Percentiles rank a stretch among this genome's conserved stretches.
Conservation (phyloP, 2,888 invertebrate species). For the Polietes domitor region DNA sequence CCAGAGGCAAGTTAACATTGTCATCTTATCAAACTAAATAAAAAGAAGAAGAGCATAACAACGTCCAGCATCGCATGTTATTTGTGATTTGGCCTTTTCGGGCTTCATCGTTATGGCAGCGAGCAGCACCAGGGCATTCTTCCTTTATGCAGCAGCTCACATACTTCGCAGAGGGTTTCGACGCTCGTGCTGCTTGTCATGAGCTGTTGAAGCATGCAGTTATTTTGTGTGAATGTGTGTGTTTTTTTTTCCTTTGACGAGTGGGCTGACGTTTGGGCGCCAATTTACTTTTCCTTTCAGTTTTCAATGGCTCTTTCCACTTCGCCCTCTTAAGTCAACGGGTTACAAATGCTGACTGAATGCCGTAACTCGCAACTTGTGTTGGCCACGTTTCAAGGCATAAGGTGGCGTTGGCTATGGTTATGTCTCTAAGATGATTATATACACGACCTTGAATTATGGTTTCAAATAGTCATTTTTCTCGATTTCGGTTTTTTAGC, state of each 20-base stretch:
- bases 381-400: neutral
- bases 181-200: neutral
- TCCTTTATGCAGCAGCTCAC: too few species aligned
- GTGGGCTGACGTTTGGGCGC: neutral
- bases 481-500: neutral
- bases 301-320: neutral
- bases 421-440: neutral
- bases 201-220: slow-evolving; percentile 19
- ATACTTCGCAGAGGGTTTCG: too few species aligned
- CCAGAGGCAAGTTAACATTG: slow-evolving; percentile 29
- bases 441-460: neutral
- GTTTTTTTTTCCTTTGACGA: neutral
- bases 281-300: neutral
- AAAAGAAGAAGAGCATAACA: slow-evolving; percentile 26
- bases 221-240: too few species aligned
- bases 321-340: neutral
- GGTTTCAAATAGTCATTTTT: neutral
- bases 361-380: neutral
- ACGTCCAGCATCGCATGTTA: neutral
- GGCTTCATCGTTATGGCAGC: neutral
- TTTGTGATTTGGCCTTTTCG: neutral
- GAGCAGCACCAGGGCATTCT: too few species aligned
- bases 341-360: neutral
- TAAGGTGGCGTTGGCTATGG: neutral
- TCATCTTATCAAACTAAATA: slow-evolving; percentile 40